A percentile compares a stretch with the other conserved stretches of the same genome.
phyloP scores from a whole-genome alignment of 2,797 vertebrate genomes.

The Sylvilagus floridanus region DNA sequence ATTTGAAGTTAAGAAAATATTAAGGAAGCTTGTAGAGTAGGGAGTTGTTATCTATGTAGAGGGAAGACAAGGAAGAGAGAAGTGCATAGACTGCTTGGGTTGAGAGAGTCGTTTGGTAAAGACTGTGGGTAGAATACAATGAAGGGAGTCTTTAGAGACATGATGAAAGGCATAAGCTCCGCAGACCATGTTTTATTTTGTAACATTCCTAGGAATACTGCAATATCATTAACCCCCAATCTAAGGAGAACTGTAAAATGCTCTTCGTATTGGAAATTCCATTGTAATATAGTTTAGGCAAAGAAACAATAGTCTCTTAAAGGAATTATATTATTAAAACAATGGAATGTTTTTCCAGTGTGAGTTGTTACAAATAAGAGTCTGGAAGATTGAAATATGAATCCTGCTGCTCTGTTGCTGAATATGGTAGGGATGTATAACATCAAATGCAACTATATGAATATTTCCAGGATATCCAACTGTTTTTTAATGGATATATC shows the following conservation, averaged over 20 bases:
- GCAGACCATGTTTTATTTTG: neutral
- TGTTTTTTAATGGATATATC: constrained; percentile 36
- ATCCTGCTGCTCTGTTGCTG: constrained; percentile 31
- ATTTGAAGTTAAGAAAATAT: constrained; percentile 47
- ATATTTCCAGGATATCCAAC: constrained; percentile 54
- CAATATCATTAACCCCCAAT: neutral
- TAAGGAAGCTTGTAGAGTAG: constrained; percentile 15
- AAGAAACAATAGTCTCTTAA: constrained; percentile 60
- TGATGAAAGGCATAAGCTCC: neutral
- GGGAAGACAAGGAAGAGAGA: neutral
- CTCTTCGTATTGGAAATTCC: constrained; percentile 42
- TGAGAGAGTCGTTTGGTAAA: constrained; percentile 12
- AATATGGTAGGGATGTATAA: constrained; percentile 41
- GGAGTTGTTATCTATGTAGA: neutral
- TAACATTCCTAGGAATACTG: neutral
- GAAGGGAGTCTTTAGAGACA: neutral
- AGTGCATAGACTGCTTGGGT: neutral
- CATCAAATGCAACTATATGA: constrained; percentile 56
- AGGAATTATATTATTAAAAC: constrained; percentile 44
- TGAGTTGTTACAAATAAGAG: constrained; percentile 60
- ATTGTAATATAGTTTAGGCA: constrained; percentile 58
- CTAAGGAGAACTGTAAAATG: constrained; percentile 52
- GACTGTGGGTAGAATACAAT: neutral
- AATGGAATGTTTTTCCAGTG: constrained; percentile 49
- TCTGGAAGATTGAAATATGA: constrained; percentile 70